These are phyloP conservation scores for Siniperca obscura DNA, from an alignment of 2,797 vertebrate genomes.

Conservation along the genomic window DNA sequence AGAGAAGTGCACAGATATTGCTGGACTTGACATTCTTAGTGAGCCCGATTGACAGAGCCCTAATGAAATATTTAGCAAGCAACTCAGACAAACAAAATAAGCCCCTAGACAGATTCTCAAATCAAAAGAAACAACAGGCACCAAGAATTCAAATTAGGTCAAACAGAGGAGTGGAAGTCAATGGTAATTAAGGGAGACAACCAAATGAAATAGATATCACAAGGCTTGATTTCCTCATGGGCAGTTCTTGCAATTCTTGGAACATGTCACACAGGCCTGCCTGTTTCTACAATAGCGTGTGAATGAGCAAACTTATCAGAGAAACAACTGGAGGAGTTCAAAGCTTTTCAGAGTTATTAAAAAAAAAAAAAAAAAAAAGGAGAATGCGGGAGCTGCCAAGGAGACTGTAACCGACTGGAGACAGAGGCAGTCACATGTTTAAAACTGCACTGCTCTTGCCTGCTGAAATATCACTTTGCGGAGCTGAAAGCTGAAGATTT, in stretches of 20 bases:
- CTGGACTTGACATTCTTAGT: slow-evolving; percentile 65
- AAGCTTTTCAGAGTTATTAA: slow-evolving; percentile 27
- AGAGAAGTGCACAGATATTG: slow-evolving; percentile 50
- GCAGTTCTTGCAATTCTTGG: slow-evolving; percentile 27
- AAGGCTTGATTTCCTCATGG: slow-evolving; percentile 50
- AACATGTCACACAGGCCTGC: slow-evolving; percentile 1
- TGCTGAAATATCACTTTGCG: slow-evolving; percentile 12
- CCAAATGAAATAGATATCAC: slow-evolving; percentile 67
- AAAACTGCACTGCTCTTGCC: background rate
- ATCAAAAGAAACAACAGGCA: slow-evolving; percentile 74
- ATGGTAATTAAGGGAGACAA: slow-evolving; percentile 72
- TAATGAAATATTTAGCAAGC: slow-evolving; percentile 78
- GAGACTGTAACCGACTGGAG: slow-evolving; percentile 18
- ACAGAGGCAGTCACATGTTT: slow-evolving; percentile 9
- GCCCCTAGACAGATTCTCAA: slow-evolving; percentile 67
- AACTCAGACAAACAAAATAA: slow-evolving; percentile 73
- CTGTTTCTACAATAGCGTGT: slow-evolving; percentile 13
- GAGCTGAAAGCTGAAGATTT: slow-evolving; percentile 30
- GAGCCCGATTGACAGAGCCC: slow-evolving; percentile 59
- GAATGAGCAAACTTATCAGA: slow-evolving; percentile 40
- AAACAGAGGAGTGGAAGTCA: slow-evolving; percentile 65
- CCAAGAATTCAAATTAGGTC: slow-evolving; percentile 72
- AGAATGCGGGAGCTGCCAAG: slow-evolving; percentile 5
- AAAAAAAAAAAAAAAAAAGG: slow-evolving; percentile 12
- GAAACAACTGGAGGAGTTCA: slow-evolving; percentile 31